A percentile compares a stretch with the other conserved stretches of the same genome.
Evolutionary conservation across 2,888 invertebrate species (phyloP).

Genomic region (Apeira syringaria): DNA sequence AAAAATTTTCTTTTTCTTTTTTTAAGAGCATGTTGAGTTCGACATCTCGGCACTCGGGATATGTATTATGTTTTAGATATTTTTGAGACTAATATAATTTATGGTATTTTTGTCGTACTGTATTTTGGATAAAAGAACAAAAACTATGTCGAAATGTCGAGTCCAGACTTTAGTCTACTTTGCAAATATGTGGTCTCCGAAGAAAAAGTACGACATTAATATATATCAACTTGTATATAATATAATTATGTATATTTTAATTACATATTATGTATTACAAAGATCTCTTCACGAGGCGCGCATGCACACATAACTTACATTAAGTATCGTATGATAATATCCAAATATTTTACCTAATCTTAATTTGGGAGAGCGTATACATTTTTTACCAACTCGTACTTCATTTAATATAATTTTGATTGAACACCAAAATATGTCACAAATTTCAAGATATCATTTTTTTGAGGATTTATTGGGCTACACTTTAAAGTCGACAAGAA

Average conservation of each 20-base stretch:
- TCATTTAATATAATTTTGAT: slow-evolving; percentile 74
- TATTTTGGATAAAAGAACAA: slow-evolving; percentile 38
- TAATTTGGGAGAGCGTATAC: slow-evolving; percentile 82
- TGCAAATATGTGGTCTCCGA: slow-evolving; percentile 73
- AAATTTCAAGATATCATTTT: slow-evolving; percentile 78
- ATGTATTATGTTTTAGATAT: slow-evolving; percentile 67
- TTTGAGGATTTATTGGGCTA: slow-evolving; percentile 75
- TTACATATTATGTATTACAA: slow-evolving; percentile 82
- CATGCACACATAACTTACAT: slow-evolving; percentile 78
- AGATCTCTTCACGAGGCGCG: slow-evolving; percentile 80
- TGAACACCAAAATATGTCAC: slow-evolving; percentile 82
- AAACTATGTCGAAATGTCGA: slow-evolving; percentile 68
- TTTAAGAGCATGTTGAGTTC: slow-evolving; percentile 55
- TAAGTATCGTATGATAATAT: slow-evolving; percentile 77
- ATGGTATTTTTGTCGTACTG: slow-evolving; percentile 19
- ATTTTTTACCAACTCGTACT: slow-evolving; percentile 75
- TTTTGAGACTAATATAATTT: slow-evolving; percentile 30
- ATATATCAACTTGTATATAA: slow-evolving; percentile 71
- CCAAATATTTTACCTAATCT: slow-evolving; percentile 81
- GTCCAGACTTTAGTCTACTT: slow-evolving; percentile 57
- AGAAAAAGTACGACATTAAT: slow-evolving; percentile 77
- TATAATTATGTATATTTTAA: slow-evolving; percentile 79
- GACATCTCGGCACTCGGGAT: slow-evolving; percentile 74
- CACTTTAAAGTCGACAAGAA: slow-evolving; percentile 80
- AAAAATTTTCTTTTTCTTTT: slow-evolving; percentile 69